Base-by-base conservation (phyloP, 53 echinoderm and acorn worm species). In the Glandiceps talaboti region DNA sequence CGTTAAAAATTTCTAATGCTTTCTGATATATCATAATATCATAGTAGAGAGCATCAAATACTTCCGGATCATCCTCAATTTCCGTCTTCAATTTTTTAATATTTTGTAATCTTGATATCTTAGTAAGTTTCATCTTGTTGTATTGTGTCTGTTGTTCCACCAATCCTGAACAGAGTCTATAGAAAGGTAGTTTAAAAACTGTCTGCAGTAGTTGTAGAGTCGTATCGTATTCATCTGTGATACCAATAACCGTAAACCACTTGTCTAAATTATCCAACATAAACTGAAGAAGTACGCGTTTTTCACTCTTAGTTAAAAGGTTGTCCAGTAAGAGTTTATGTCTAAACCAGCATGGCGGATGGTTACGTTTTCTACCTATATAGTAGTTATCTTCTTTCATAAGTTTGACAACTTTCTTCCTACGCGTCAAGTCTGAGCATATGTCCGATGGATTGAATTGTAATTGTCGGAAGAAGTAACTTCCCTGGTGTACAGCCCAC, bases 401-500 rank as follows among this genome's bases (percentile, higher is more conserved):
- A 33, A 73, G 14, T 14, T 30, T 14, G 64, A 32, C 76, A 81
- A 85, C 26, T 75, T 82, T 30, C 79, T 82, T 0, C 33, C 85
- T 33, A 1, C 64, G 64, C 64, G 64, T 27, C 73, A 84, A 29
- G 73, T 80, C 79, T 14, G 32, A 82, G 75, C 94, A 94, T 74
- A 89, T 91, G 6, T 45, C 64, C 32, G 76, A 30, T 14, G 89
- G 83, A 27, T 91, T 86, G 79, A 94, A 85, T 28, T 91, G 80
- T 14, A 94, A 80, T 79, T 94, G 91, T 25, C 88, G 79, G 76
- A 94, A 91, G 81, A 94, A 89, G 31, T 88, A 94, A 73, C 90
- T 94, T 0, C 94, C 94, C 73, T 94, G 94, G 30, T 91, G 91
- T 0, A 87, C 26, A 14, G 86, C 91, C 94, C 94, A 94, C 32